These are phyloP conservation scores for Alectoris magna DNA, from an alignment of 2,797 vertebrate species.

Conservation along the genomic window DNA sequence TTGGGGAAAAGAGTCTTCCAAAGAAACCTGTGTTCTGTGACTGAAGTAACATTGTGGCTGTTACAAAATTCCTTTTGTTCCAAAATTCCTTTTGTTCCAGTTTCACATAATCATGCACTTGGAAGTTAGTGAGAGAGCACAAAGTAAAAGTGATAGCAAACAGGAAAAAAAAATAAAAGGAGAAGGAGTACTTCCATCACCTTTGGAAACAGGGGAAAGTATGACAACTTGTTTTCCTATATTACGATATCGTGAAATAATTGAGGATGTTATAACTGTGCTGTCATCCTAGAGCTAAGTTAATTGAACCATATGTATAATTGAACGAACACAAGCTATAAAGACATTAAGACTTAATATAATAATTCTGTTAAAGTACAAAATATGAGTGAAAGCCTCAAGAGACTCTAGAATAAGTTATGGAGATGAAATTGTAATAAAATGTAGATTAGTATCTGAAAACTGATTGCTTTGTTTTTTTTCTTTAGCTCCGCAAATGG, in stretches of 20 bases:
- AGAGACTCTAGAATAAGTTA: background rate
- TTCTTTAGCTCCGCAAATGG: background rate
- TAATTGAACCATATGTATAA: constrained; percentile 38
- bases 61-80: background rate
- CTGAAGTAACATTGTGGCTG: background rate
- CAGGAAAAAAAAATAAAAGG: background rate
- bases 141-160: background rate
- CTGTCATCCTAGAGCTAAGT: background rate
- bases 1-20: background rate
- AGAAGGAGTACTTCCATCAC: background rate
- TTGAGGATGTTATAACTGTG: background rate
- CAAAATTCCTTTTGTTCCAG: background rate
- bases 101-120: background rate
- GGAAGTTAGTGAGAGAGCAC: background rate
- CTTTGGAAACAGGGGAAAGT: background rate
- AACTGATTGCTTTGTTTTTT: background rate
- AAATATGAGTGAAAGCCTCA: constrained; percentile 13
- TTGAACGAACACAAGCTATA: constrained; percentile 32
- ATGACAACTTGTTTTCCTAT: background rate
- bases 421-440: background rate
- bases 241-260: constrained; percentile 29
- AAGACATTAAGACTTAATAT: constrained; percentile 32
- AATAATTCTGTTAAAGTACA: constrained; percentile 18
- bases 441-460: background rate
- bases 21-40: background rate